Evolutionary conservation across 2,888 invertebrate species (phyloP).

Genomic region (Morpho achilles): DNA sequence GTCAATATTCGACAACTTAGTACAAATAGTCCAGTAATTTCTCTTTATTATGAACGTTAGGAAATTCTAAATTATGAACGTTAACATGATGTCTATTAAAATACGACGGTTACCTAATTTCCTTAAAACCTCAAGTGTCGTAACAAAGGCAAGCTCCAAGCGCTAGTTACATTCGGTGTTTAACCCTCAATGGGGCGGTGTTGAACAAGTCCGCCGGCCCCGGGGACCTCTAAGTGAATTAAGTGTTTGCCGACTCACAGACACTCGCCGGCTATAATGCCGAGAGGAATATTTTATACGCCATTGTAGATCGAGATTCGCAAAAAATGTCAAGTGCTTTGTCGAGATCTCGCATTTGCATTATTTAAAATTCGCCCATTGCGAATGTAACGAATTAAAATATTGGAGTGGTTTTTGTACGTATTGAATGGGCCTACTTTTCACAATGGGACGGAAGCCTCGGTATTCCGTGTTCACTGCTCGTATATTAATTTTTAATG

Average conservation of each 20-base stretch:
- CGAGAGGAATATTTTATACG: constrained; percentile 40
- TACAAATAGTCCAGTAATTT: too few relatives aligned
- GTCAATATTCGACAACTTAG: too few relatives aligned
- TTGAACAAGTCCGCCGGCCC: constrained; percentile 26
- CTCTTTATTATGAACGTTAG: too few relatives aligned
- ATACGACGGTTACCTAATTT: constrained; percentile 15
- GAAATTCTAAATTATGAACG: too few relatives aligned
- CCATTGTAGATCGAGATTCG: constrained; percentile 28
- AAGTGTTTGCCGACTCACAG: constrained; percentile 41
- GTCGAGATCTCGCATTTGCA: constrained; percentile 21
- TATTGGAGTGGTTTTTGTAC: constrained; percentile 21
- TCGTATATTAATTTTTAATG: constrained; percentile 16
- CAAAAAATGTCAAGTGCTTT: constrained; percentile 35
- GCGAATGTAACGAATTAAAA: constrained; percentile 21
- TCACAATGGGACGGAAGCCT: constrained; percentile 3
- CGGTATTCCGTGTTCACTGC: constrained; percentile 4
- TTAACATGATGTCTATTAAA: background rate
- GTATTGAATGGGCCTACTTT: constrained; percentile 19
- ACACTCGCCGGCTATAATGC: constrained; percentile 29
- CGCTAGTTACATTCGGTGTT: constrained; percentile 26
- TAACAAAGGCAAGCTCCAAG: constrained; percentile 22
- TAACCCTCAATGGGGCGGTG: constrained; percentile 26
- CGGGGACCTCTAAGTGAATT: constrained; percentile 49
- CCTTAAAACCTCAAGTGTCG: constrained; percentile 19
- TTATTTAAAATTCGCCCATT: constrained; percentile 17